Evolutionary conservation across 2,797 vertebrate genomes (phyloP), one percentile per base, ranked within the genome.

Genomic region (Nannoperca obscura): DNA sequence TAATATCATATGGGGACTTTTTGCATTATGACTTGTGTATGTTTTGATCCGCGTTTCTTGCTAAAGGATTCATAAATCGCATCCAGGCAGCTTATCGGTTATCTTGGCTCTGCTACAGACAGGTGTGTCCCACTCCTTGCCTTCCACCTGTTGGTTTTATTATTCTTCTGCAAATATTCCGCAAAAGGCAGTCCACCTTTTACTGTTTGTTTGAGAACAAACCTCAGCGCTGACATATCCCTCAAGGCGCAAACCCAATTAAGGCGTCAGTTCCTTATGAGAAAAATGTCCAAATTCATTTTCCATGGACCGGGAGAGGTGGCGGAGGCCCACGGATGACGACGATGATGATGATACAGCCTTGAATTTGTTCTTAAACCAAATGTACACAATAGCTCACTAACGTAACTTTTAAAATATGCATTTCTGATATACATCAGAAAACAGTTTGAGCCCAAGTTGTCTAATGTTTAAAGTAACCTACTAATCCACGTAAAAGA

Each of bases 111-210:
- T 73, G 74, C 71, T 74, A 14, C 27, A 76, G 91, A 90, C 95
- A 96, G 95, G 95, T 95, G 95, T 90, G 92, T 85, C 90, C 79
- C 78, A 62, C 24, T 60, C 58, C 91, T 78, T 75, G 92, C 83
- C 92, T 93, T 86, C 92, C 95, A 96, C 93, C 95, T 96, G 95
- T 92, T 94, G 84, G 7, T 93, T 96, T 96, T 96, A 96, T 94
- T 91, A 86, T 87, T 87, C 91, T 53, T 87, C 91, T 68, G 92
- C 88, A 94, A 92, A 94, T 93, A 95, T 79, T 84, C 72, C 66
- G 38, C 63, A 59, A 61, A 70, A 80, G 79, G 90, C 81, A 86
- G 86, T 78, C 53, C 80, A 50, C 40, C 63, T 87, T 93, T 94
- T 94, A 95, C 80, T 91, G 91, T 93, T 94, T 96, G 94, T 95